Percentiles rank a stretch among this genome's conserved stretches.
Conservation (phyloP, 1,140 invertebrate genomes). For the Apis laboriosa region DNA sequence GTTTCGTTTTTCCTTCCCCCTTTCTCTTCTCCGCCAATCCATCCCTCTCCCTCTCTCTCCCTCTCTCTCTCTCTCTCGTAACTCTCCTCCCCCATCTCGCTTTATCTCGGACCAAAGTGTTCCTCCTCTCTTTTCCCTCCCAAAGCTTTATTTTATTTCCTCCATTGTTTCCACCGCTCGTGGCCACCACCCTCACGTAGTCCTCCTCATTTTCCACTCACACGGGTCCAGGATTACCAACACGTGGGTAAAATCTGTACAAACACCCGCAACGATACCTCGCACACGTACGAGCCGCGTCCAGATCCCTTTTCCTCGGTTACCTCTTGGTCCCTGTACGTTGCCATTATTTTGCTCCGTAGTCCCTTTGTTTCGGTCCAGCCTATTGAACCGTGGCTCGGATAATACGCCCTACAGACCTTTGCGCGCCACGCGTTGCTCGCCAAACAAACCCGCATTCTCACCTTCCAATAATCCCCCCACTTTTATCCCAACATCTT, state of each 20-base stretch:
- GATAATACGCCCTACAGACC: constrained; percentile 73
- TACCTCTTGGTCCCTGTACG: constrained; percentile 70
- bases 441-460: constrained; percentile 71
- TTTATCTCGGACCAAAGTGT: constrained; percentile 66
- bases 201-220: constrained; percentile 70
- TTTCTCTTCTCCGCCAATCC: too few species aligned
- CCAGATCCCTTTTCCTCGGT: constrained; percentile 73
- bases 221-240: constrained; percentile 51
- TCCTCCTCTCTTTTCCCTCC: constrained; percentile 18
- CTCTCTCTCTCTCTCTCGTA: constrained; percentile 21
- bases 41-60: neutral
- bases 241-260: constrained; percentile 28
- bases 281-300: constrained; percentile 58
- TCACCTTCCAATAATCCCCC: constrained; percentile 68
- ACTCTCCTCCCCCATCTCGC: constrained; percentile 46
- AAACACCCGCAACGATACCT: constrained; percentile 23
- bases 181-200: constrained; percentile 63
- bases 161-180: constrained; percentile 75
- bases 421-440: constrained; percentile 68
- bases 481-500: constrained; percentile 58
- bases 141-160: constrained; percentile 78
- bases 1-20: constrained; percentile 22
- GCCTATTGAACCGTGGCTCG: constrained; percentile 76
- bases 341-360: constrained; percentile 76
- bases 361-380: constrained; percentile 76